A percentile compares a stretch with the other conserved stretches of the same genome.
Conservation (phyloP, 2,888 invertebrate species). For the Fragum sueziense region DNA sequence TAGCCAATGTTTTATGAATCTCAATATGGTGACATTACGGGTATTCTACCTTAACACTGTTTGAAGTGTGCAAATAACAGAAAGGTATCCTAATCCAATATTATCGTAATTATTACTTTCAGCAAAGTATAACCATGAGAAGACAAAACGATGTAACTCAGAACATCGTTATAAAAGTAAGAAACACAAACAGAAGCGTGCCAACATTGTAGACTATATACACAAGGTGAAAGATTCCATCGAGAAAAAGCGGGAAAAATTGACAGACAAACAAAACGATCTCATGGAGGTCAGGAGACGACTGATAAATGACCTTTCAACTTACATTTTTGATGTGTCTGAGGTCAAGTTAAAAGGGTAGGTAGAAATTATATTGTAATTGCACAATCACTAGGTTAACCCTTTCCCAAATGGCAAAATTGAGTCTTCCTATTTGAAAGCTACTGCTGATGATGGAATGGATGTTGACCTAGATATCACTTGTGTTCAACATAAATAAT, state of each 20-base stretch:
- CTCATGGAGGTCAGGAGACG: slow-evolving; percentile 49
- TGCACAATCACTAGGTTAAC: no score
- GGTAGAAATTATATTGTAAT: no score
- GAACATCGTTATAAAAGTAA: slow-evolving; percentile 49
- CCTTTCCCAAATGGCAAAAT: no score
- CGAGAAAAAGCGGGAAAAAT: slow-evolving; percentile 38
- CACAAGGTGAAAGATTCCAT: slow-evolving; percentile 46
- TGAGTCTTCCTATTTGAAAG: no score
- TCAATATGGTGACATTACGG: no score
- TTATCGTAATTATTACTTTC: not conserved
- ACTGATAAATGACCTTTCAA: slow-evolving; percentile 54
- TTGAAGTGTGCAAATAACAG: no score
- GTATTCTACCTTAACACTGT: no score
- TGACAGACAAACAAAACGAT: slow-evolving; percentile 29
- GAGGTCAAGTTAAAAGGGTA: slow-evolving; percentile 53
- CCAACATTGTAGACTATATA: slow-evolving; percentile 51
- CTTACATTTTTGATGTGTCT: slow-evolving; percentile 56
- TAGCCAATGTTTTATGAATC: no score
- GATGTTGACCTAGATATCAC: no score
- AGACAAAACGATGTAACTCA: slow-evolving; percentile 32
- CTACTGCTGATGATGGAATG: no score
- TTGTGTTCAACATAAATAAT: no score
- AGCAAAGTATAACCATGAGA: slow-evolving; percentile 41
- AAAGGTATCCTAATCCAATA: no score
- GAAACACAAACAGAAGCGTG: slow-evolving; percentile 53